These are phyloP conservation scores for Drosophila monieri DNA, from an alignment of 2,888 invertebrate species.

Conservation along the genomic window DNA sequence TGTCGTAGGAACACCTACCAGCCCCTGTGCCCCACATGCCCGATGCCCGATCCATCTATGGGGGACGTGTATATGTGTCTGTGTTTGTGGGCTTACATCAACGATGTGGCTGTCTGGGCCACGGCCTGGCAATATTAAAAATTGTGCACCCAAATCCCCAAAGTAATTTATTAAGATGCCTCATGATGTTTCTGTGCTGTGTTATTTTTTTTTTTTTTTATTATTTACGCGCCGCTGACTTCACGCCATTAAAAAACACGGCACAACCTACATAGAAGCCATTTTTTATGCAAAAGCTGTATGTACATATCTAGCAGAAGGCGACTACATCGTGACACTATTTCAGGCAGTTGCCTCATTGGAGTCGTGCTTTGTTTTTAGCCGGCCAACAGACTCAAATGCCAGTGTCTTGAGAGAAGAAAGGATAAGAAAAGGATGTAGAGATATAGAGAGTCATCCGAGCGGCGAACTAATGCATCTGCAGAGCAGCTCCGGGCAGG, in stretches of 20 bases:
- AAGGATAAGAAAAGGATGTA: not conserved
- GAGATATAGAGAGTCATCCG: conserved; percentile 15
- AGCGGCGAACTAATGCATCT: conserved; percentile 51
- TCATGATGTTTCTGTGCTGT: conserved; percentile 64
- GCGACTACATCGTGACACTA: conserved; percentile 45
- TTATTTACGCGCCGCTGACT: conserved; percentile 82
- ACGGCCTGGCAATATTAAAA: conserved; percentile 74
- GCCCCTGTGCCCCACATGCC: conserved; percentile 23
- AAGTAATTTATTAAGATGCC: conserved; percentile 84
- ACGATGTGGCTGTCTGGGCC: conserved; percentile 48
- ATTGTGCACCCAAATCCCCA: conserved; percentile 81
- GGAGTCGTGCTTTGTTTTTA: conserved; percentile 57
- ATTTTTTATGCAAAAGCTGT: conserved; percentile 64
- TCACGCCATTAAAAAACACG: conserved; percentile 80
- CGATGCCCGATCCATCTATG: conserved; percentile 2
- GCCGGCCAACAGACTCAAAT: conserved; percentile 31
- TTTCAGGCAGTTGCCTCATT: conserved; percentile 55
- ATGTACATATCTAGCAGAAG: conserved; percentile 57
- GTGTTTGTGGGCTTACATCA: conserved; percentile 45
- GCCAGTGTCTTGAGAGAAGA: not conserved
- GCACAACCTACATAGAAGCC: conserved; percentile 52
- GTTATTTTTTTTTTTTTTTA: conserved; percentile 21
- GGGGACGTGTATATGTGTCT: conserved; percentile 1
- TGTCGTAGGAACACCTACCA: conserved; percentile 52
- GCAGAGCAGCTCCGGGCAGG: conserved; percentile 43